phyloP scores from a whole-genome alignment of 2,113 vertebrate genomes.

The Alces alces region DNA sequence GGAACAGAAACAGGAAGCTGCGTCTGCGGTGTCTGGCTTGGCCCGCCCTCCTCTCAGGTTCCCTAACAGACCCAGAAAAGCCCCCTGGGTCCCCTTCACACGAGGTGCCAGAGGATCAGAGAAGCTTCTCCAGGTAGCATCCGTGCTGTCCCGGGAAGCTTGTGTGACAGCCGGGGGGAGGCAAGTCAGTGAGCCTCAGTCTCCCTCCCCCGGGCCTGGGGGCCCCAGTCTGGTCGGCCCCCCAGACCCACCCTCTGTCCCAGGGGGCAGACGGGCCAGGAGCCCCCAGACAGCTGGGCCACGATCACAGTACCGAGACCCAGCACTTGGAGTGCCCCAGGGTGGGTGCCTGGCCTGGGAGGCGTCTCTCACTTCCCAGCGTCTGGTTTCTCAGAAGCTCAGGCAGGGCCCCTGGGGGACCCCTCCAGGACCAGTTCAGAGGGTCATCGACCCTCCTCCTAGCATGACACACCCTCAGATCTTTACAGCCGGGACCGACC shows the following conservation, averaged over 20 bases:
- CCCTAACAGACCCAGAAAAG: neutral
- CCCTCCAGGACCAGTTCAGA: neutral
- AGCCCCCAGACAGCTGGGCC: neutral
- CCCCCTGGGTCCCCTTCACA: neutral
- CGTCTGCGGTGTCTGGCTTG: neutral
- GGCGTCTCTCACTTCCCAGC: neutral
- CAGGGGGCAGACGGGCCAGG: neutral
- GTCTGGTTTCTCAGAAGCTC: neutral
- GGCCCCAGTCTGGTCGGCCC: fast-evolving
- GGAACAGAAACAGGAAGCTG: neutral
- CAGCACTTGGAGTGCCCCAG: neutral
- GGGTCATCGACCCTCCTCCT: neutral
- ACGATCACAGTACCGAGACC: neutral
- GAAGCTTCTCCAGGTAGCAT: neutral
- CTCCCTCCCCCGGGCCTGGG: neutral
- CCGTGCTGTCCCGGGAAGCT: neutral
- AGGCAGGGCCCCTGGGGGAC: fast-evolving
- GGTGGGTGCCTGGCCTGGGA: fast-evolving
- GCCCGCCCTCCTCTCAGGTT: too few species aligned
- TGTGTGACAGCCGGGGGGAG: neutral
- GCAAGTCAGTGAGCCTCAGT: neutral
- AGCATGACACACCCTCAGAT: fast-evolving
- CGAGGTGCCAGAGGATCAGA: neutral
- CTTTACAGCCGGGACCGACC: fast-evolving
- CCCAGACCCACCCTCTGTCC: neutral